A percentile compares a stretch with the other conserved stretches of the same genome.
Evolutionary conservation across 1,140 invertebrate species (phyloP).

Genomic region (Papilio polyxenes): DNA sequence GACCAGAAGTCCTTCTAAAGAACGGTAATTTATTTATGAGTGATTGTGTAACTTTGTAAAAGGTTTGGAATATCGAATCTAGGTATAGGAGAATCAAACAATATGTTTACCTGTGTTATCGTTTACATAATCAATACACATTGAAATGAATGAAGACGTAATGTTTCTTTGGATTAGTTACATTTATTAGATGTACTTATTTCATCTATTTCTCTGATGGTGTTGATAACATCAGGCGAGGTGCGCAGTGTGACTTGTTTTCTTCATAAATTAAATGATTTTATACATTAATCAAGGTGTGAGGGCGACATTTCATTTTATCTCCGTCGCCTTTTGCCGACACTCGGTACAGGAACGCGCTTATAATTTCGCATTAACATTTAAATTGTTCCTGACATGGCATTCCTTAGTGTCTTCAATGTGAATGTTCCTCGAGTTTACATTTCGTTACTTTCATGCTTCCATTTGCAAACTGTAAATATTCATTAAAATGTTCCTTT

Average conservation of each 20-base stretch:
- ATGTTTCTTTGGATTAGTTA: background rate
- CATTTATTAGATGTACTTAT: background rate
- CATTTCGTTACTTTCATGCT: constrained; percentile 42
- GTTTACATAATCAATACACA: no score
- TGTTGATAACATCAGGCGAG: background rate
- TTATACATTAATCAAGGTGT: constrained; percentile 52
- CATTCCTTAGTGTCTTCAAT: constrained; percentile 44
- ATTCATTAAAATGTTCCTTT: constrained; percentile 35
- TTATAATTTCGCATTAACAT: constrained; percentile 55
- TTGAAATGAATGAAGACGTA: background rate
- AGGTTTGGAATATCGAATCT: background rate
- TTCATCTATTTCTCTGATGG: background rate
- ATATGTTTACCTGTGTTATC: no score
- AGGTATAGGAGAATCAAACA: background rate
- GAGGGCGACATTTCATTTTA: constrained; percentile 52
- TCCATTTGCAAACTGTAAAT: constrained; percentile 35
- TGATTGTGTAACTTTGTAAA: no score
- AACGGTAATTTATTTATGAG: no score
- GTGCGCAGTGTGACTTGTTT: constrained; percentile 10
- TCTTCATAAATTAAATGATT: constrained; percentile 51
- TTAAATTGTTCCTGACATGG: constrained; percentile 54
- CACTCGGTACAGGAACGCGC: constrained; percentile 40
- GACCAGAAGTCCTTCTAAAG: no score
- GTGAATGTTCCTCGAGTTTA: constrained; percentile 47
- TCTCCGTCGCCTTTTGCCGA: constrained; percentile 51